Evolutionary conservation across 2,113 vertebrate genomes (phyloP), one percentile per base, ranked within the genome.

Genomic region (Sterna hirundo): DNA sequence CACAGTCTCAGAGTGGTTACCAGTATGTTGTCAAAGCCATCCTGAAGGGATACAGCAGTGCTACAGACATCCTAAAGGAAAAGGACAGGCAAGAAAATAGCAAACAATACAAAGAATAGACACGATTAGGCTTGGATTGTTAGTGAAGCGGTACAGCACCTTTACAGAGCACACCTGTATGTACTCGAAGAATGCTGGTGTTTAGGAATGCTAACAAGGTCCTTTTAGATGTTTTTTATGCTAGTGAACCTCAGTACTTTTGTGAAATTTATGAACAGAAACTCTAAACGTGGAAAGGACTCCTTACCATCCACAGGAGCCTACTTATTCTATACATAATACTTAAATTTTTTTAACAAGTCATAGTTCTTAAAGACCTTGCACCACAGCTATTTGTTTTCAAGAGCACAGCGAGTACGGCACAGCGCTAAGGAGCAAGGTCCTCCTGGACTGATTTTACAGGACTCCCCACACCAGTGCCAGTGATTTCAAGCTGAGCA

Each of bases 1-100:
- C 25, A 91, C n/a, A 21, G 49, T 71, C 81, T 94, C 85, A 74
- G 86, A 93, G 88, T 32, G 65, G 96, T 97, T 97, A 97, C 97
- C 98, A 95, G 97, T 81, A 95, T 58, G 97, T 93, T 97, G 97
- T 97, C 97, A 98, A 95, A 98, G 97, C 96, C 97, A 92, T 98
- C 96, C 89, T 96, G 97, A 93, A 97, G 96, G 94, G 95, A 70
- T 40, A 96, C 94, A 38, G 96, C 97, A 93, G 96, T 79, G 94
- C 84, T 93, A 97, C 96, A 97, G 90, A 97, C 94, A 94, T 97
- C 97, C 97, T 97, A 87, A 51, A 86, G 96, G 96, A 86, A 93
- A 96, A 97, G 95, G 87, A 97, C 86, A 96, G 58, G 95, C 82
- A 15, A 97, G 96, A 98, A 86, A 94, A 96, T 3, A 88, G 94